Conservation (phyloP, 2,797 vertebrate species). For the Cephalopachus bancanus region DNA sequence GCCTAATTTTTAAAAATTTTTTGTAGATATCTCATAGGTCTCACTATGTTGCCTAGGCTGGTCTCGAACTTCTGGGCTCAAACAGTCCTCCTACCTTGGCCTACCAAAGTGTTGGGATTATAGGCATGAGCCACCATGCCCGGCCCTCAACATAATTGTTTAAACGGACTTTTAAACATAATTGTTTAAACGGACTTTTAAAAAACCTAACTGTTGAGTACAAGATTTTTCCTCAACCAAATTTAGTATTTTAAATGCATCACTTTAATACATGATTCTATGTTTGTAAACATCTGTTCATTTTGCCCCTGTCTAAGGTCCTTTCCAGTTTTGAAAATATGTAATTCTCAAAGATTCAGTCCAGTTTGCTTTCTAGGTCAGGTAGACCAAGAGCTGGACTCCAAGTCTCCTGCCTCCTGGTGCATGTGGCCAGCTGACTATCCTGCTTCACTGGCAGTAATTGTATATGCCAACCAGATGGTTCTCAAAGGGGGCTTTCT, state of each 20-base stretch:
- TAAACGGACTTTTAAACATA: not conserved
- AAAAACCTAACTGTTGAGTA: not conserved
- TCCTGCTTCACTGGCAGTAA: conserved; percentile 31
- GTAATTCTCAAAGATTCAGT: not conserved
- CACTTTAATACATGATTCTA: conserved; percentile 28
- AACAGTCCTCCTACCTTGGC: too few species aligned
- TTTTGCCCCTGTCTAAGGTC: not conserved
- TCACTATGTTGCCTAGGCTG: too few species aligned
- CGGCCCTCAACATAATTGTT: too few species aligned
- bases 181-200: not conserved
- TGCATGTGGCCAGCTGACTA: not conserved
- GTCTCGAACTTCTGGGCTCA: too few species aligned
- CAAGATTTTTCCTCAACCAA: conserved; percentile 29
- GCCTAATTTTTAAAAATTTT: too few species aligned
- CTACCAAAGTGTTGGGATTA: too few species aligned
- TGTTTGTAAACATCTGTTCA: not conserved
- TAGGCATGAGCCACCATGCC: too few species aligned
- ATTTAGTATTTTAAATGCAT: not conserved
- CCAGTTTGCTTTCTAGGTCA: not conserved
- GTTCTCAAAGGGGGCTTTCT: conserved; percentile 62
- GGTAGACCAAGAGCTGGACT: conserved; percentile 4
- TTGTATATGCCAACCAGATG: conserved; percentile 65
- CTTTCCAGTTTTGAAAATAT: not conserved
- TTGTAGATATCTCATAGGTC: too few species aligned
- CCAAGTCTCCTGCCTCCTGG: not conserved